Evolutionary conservation across 1,140 invertebrate genomes (phyloP).

Genomic region (Achroia grisella): DNA sequence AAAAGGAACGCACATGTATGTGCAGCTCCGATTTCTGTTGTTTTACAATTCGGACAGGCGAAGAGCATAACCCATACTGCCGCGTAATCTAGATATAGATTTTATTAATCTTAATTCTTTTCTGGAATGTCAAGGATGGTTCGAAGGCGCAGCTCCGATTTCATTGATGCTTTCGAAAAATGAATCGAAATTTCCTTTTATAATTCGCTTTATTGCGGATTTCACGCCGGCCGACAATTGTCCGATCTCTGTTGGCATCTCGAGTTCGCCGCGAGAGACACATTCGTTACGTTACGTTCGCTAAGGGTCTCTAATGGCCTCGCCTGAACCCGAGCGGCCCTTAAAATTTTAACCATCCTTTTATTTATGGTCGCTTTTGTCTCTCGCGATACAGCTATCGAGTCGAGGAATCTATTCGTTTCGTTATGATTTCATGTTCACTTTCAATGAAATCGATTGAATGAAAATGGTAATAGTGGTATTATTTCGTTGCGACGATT

Average conservation of each 20-base stretch:
- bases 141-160: not conserved
- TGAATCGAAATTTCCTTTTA: constrained; percentile 8
- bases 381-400: constrained; percentile 39
- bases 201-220: constrained; percentile 19
- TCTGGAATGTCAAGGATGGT: too few relatives aligned
- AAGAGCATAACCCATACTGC: too few relatives aligned
- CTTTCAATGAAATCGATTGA: not conserved
- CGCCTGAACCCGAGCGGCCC: constrained; percentile 29
- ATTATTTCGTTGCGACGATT: too few relatives aligned
- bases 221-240: constrained; percentile 42
- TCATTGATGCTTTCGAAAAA: constrained; percentile 13
- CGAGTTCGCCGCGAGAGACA: constrained; percentile 18
- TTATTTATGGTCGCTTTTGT: constrained; percentile 59
- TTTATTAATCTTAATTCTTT: too few relatives aligned
- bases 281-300: constrained; percentile 35
- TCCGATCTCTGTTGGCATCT: constrained; percentile 38
- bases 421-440: constrained; percentile 38
- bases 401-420: constrained; percentile 37
- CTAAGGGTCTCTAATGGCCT: constrained; percentile 61
- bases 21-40: not conserved
- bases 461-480: too few relatives aligned
- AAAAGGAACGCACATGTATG: not conserved
- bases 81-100: too few relatives aligned
- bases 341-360: constrained; percentile 59
- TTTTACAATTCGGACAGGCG: too few relatives aligned